Evolutionary conservation across 2,888 invertebrate species (phyloP).

Genomic region (Tortricodes alternella): DNA sequence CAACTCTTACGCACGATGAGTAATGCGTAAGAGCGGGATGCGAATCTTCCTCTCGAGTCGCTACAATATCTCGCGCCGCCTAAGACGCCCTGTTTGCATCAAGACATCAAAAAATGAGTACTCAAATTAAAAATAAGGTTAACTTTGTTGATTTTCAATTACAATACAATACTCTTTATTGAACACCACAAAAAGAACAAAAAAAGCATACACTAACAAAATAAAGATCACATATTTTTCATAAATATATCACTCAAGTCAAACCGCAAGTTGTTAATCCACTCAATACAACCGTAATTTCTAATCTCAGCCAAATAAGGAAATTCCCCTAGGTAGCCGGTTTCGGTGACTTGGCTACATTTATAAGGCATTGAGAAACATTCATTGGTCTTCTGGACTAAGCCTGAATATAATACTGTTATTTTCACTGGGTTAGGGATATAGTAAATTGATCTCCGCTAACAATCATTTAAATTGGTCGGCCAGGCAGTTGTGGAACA

Average conservation of each 20-base stretch:
- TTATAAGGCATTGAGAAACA: not conserved
- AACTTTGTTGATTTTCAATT: not conserved
- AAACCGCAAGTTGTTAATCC: slow-evolving; percentile 1
- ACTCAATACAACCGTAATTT: slow-evolving; percentile 19
- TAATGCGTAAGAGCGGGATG: no score
- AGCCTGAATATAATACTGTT: no score
- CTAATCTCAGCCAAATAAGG: slow-evolving; percentile 19
- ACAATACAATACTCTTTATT: no score
- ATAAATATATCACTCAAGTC: not conserved
- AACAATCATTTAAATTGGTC: slow-evolving; percentile 6
- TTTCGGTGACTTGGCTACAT: slow-evolving; percentile 1
- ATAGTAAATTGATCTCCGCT: not conserved
- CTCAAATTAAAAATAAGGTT: not conserved
- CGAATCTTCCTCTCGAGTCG: no score
- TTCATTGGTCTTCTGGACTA: slow-evolving; percentile 6
- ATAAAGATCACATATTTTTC: not conserved
- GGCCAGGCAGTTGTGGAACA: slow-evolving; percentile 1
- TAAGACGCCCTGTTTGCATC: no score
- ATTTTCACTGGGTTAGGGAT: not conserved
- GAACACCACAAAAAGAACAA: no score
- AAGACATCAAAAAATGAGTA: no score
- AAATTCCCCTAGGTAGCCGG: slow-evolving; percentile 10
- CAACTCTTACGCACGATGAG: no score
- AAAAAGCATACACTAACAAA: no score
- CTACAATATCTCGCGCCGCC: no score